Conservation (phyloP, 2,113 vertebrate species). For the Origma solitaria region DNA sequence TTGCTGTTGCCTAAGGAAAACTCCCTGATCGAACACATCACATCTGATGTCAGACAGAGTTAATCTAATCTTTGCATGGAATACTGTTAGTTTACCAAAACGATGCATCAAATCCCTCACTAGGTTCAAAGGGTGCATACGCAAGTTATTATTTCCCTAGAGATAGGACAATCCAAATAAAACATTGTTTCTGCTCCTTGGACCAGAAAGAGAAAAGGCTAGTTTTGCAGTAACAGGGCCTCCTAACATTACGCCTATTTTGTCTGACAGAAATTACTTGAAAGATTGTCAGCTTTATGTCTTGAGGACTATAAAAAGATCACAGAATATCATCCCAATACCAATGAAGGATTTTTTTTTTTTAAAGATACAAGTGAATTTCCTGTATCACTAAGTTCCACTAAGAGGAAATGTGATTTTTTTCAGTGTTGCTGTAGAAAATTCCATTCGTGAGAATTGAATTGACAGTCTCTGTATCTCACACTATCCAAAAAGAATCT, state of each 20-base stretch:
- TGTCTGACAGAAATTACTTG: neutral
- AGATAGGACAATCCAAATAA: slow-evolving; percentile 26
- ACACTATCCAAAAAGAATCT: neutral
- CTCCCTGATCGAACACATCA: neutral
- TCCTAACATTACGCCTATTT: neutral
- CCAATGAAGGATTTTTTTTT: neutral
- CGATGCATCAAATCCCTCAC: neutral
- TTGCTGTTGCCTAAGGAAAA: slow-evolving; percentile 41
- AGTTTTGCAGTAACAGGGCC: neutral
- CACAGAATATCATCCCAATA: neutral
- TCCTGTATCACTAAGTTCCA: neutral
- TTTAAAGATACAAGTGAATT: neutral
- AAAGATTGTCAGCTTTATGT: neutral
- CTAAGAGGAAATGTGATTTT: neutral
- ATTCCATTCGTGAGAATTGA: neutral
- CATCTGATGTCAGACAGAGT: neutral
- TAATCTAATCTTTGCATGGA: neutral
- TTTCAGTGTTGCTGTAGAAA: neutral
- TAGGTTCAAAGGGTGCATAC: neutral
- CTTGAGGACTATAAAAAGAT: neutral
- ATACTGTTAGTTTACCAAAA: neutral
- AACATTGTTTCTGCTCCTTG: slow-evolving; percentile 33
- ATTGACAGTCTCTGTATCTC: neutral
- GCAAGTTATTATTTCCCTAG: neutral
- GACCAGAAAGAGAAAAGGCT: slow-evolving; percentile 23